These are phyloP conservation scores for Sterrhoptilus dennistouni DNA, from an alignment of 2,113 vertebrate genomes.

Conservation along the genomic window DNA sequence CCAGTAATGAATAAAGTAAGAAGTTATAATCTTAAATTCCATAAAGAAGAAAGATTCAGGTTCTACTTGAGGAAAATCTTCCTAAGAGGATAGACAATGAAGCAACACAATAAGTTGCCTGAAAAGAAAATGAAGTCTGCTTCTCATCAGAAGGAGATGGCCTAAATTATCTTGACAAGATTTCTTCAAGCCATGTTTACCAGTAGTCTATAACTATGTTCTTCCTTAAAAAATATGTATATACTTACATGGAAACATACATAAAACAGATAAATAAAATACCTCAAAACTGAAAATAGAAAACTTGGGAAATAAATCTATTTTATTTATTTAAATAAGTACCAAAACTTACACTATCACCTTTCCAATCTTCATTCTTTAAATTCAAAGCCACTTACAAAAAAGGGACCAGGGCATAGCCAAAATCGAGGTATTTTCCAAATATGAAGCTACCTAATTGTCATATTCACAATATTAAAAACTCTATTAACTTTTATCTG, in stretches of 20 bases:
- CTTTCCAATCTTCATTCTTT: not conserved
- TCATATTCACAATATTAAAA: not conserved
- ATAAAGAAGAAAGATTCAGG: not conserved
- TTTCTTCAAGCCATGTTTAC: not conserved
- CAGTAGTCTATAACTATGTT: not conserved
- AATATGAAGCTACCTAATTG: not conserved
- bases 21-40: not conserved
- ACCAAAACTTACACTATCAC: not conserved
- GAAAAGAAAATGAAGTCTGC: not conserved
- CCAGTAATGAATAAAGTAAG: not conserved
- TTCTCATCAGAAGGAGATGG: not conserved
- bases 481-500: not conserved
- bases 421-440: not conserved
- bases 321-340: not conserved
- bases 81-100: not conserved
- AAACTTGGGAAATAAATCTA: not conserved
- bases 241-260: not conserved
- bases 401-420: not conserved
- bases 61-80: not conserved
- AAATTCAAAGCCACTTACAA: not conserved
- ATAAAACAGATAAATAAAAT: not conserved
- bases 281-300: not conserved
- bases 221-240: not conserved
- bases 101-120: not conserved
- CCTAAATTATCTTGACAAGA: not conserved